These are phyloP conservation scores for mouse (Mus musculus) DNA, from an alignment of 2,113 vertebrate species.

Conservation along the genomic window DNA sequence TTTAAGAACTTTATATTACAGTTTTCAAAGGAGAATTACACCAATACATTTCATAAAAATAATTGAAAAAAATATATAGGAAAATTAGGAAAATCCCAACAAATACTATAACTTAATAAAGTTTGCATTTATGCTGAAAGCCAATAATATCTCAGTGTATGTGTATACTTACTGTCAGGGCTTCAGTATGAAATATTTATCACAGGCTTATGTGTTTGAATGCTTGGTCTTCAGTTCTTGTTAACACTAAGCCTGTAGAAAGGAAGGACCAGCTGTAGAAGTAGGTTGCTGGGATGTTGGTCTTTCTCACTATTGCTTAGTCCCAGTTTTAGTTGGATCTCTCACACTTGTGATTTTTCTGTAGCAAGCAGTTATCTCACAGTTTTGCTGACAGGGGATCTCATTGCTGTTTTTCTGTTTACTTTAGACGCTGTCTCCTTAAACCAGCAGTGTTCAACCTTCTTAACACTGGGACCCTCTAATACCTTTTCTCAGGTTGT, in stretches of 20 bases:
- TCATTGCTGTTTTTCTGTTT: not conserved
- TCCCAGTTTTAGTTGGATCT: not conserved
- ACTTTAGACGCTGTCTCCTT: not conserved
- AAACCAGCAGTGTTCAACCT: not conserved
- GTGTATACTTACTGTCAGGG: not conserved
- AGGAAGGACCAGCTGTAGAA: not conserved
- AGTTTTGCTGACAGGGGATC: not conserved
- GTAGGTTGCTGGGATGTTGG: not conserved
- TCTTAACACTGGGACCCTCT: not conserved
- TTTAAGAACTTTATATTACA: not conserved
- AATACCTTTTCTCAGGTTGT: not conserved
- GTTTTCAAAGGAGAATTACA: not conserved
- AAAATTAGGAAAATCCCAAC: not conserved
- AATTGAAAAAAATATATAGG: not conserved
- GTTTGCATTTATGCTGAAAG: not conserved
- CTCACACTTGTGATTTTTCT: not conserved
- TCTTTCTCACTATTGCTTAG: not conserved
- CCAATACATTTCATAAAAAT: no score
- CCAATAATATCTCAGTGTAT: not conserved
- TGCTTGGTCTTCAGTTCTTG: not conserved
- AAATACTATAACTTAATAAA: not conserved
- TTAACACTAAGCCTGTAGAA: not conserved
- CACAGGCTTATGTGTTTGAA: not conserved
- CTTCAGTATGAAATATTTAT: not conserved
- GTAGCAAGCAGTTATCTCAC: not conserved